These are phyloP conservation scores for Lasioglossum albipes DNA, from an alignment of 1,140 invertebrate species.

Conservation along the genomic window DNA sequence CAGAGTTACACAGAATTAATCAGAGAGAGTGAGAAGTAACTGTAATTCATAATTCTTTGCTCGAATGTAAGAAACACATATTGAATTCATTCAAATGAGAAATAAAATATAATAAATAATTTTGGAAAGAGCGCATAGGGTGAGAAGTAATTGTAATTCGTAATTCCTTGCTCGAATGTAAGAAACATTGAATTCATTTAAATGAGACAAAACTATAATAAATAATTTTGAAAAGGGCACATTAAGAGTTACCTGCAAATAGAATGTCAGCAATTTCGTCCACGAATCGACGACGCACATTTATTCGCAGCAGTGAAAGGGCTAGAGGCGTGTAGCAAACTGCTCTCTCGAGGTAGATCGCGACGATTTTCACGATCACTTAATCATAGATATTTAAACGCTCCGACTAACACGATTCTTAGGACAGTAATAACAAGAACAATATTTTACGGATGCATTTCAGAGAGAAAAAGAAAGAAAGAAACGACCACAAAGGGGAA, in stretches of 20 bases:
- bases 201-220: not conserved
- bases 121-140: too few relatives aligned
- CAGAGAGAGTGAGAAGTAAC: too few relatives aligned
- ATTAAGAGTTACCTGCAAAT: too few relatives aligned
- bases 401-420: not conserved
- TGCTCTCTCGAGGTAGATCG: conserved; percentile 49
- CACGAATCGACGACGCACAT: not conserved
- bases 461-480: not conserved
- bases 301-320: conserved; percentile 28
- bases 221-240: too few relatives aligned
- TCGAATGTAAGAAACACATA: too few relatives aligned
- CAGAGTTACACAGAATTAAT: too few relatives aligned
- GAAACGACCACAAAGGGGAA: not conserved
- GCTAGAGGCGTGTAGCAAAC: conserved; percentile 42
- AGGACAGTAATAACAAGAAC: not conserved
- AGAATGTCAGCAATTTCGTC: not conserved
- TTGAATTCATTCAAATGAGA: too few relatives aligned
- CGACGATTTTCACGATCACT: conserved; percentile 37
- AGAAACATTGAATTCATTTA: too few relatives aligned
- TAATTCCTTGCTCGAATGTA: not conserved
- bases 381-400: conserved; percentile 14
- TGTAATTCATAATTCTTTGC: too few relatives aligned
- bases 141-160: not conserved
- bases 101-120: too few relatives aligned
- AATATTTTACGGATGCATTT: not conserved